Evolutionary conservation across 1,140 invertebrate genomes (phyloP).

Genomic region (Caenorhabditis briggsae): DNA sequence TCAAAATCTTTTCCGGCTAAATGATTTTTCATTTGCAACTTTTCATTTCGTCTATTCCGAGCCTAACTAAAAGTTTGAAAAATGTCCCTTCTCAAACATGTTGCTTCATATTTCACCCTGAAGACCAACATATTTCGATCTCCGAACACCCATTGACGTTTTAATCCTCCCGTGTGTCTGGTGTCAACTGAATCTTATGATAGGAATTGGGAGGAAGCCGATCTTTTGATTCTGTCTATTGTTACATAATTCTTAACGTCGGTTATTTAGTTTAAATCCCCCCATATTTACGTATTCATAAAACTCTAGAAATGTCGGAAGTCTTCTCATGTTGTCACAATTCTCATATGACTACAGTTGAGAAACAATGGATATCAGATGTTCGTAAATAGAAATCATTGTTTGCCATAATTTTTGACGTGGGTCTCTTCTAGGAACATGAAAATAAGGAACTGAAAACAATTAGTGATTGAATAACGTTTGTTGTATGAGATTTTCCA

Average conservation of each 20-base stretch:
- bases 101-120: background rate
- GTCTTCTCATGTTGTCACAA: too few species aligned
- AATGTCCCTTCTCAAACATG: background rate
- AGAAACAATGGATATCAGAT: too few species aligned
- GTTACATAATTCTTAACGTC: background rate
- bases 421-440: too few species aligned
- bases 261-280: background rate
- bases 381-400: too few species aligned
- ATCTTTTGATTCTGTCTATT: conserved; percentile 1
- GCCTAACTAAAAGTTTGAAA: too few species aligned
- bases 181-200: background rate
- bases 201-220: background rate
- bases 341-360: too few species aligned
- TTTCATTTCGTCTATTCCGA: too few species aligned
- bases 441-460: too few species aligned
- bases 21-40: background rate
- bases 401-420: too few species aligned
- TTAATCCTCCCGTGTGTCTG: conserved; percentile 11
- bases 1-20: background rate
- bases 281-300: background rate
- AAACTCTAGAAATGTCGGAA: too few species aligned
- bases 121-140: background rate
- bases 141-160: conserved; percentile 10
- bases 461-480: too few species aligned
- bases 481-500: too few species aligned